phyloP scores from a whole-genome alignment of 2,797 vertebrate species.

The Crax fasciolata region DNA sequence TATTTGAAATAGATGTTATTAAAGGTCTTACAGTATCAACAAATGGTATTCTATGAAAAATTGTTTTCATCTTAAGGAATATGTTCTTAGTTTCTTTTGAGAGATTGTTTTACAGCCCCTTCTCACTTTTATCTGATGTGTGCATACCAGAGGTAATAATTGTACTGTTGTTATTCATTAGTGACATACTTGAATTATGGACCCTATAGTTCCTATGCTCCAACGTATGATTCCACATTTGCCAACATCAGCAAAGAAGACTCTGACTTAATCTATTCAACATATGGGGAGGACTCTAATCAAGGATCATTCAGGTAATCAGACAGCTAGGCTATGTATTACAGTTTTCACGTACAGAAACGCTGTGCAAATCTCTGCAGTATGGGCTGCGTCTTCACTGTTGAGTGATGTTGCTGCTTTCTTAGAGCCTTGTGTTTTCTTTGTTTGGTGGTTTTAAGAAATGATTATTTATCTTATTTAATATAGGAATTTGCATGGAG shows the following conservation, averaged over 20 bases:
- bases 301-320: constrained; percentile 90
- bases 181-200: constrained; percentile 97
- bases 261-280: constrained; percentile 93
- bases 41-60: background rate
- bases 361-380: background rate
- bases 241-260: constrained; percentile 97
- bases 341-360: background rate
- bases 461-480: background rate
- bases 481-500: background rate
- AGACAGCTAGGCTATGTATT: rapidly evolving
- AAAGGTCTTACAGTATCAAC: background rate
- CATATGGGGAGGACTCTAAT: constrained; percentile 92
- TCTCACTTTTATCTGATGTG: background rate
- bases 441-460: background rate
- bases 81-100: background rate
- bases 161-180: constrained; percentile 64
- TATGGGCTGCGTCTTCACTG: background rate
- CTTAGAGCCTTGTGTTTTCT: background rate
- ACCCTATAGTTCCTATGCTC: constrained; percentile 95
- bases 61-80: background rate
- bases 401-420: background rate
- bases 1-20: background rate
- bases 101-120: background rate
- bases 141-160: background rate
- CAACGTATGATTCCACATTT: constrained; percentile 96